Conservation (phyloP, 2,113 vertebrate genomes). For the Aphelocoma coerulescens region DNA sequence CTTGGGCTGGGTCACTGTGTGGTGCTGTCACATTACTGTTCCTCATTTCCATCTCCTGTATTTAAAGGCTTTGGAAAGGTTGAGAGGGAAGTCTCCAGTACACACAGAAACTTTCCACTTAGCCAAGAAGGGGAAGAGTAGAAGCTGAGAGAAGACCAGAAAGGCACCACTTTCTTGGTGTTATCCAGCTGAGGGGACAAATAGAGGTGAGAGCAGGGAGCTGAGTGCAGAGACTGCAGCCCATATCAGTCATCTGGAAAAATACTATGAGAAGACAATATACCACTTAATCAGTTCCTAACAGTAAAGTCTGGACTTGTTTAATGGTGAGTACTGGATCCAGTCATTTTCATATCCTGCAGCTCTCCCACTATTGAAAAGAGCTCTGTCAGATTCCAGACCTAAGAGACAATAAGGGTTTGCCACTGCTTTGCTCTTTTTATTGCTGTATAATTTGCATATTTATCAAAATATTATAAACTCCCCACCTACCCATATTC, state of each 20-base stretch:
- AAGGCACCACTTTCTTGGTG: neutral
- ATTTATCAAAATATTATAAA: neutral
- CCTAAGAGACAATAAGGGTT: neutral
- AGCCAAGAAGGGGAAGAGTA: neutral
- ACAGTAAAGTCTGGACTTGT: neutral
- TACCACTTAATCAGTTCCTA: neutral
- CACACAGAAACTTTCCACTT: neutral
- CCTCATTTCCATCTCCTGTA: neutral
- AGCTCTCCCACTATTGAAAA: neutral
- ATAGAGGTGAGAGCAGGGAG: neutral
- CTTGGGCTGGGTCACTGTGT: neutral
- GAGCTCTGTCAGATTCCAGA: neutral
- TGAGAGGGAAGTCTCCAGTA: neutral
- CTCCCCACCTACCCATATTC: neutral
- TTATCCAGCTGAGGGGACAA: fast-evolving
- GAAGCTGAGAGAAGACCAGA: neutral
- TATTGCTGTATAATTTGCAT: neutral
- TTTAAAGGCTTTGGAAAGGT: neutral
- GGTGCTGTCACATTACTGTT: neutral
- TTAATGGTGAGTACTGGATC: neutral
- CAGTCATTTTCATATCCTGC: neutral
- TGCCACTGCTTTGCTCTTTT: neutral
- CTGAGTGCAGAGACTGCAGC: neutral
- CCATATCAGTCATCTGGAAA: neutral
- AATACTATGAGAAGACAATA: neutral